Conservation (phyloP, 2,888 invertebrate species). For the Volucella inanis region DNA sequence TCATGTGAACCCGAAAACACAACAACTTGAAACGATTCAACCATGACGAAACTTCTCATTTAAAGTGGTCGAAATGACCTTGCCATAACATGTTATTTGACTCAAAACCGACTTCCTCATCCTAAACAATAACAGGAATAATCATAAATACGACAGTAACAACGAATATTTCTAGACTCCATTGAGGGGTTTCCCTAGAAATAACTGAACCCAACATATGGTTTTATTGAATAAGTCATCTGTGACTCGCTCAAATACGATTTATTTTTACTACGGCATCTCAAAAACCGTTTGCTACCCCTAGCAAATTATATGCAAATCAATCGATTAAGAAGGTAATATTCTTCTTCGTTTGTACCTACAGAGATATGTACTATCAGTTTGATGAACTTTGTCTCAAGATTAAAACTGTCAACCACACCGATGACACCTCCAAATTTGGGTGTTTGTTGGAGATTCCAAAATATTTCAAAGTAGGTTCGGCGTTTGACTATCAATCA, state of each 20-base stretch:
- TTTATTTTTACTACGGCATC: too few species aligned
- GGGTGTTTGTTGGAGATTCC: background rate
- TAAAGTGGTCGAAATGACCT: conserved; percentile 11
- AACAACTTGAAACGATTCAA: too few species aligned
- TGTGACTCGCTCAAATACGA: too few species aligned
- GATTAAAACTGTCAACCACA: too few species aligned
- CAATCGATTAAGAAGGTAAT: too few species aligned
- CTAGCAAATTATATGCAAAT: too few species aligned
- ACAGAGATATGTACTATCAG: too few species aligned
- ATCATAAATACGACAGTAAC: background rate
- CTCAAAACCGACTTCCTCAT: conserved; percentile 12
- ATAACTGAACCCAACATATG: background rate
- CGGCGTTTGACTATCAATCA: conserved; percentile 4
- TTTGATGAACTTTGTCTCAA: too few species aligned
- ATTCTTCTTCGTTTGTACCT: too few species aligned
- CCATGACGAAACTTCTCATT: conserved; percentile 20
- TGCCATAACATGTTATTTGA: conserved; percentile 1
- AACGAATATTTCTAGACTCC: background rate
- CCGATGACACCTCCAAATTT: background rate
- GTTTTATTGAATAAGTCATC: too few species aligned
- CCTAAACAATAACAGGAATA: conserved; percentile 4
- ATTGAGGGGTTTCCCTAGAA: conserved; percentile 16
- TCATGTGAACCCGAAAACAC: too few species aligned
- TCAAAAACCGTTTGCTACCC: too few species aligned
- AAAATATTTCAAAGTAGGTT: background rate